phyloP scores from a whole-genome alignment of 2,113 vertebrate genomes.

The Ceuthmochares aereus region DNA sequence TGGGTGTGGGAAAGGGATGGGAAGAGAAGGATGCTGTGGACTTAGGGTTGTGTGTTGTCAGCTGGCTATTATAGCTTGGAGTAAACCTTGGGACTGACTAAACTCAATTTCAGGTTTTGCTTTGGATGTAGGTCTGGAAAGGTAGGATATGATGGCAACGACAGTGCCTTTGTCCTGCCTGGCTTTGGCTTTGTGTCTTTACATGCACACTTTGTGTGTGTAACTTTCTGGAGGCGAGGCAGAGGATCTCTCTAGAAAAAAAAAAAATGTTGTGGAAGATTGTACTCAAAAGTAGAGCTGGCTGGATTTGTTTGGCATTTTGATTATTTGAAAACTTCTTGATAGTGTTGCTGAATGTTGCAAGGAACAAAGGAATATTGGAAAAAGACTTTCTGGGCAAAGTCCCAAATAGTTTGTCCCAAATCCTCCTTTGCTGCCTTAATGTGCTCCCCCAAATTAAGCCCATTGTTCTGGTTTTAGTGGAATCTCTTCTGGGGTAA shows the following conservation, averaged over 20 bases:
- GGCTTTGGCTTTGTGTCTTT: background rate
- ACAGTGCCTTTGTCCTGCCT: background rate
- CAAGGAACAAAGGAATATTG: background rate
- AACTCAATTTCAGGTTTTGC: background rate
- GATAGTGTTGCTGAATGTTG: background rate
- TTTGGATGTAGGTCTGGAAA: background rate
- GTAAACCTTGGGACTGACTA: background rate
- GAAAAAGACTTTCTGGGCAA: background rate
- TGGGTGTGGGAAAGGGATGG: background rate
- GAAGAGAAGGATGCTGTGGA: background rate
- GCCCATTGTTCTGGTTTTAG: background rate
- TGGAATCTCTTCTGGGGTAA: background rate
- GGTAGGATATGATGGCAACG: background rate
- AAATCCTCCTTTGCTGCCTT: background rate
- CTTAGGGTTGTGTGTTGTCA: background rate
- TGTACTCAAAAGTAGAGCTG: background rate
- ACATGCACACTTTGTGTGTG: background rate
- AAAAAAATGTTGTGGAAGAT: background rate
- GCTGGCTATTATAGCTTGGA: background rate
- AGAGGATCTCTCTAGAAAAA: background rate
- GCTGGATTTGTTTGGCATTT: background rate
- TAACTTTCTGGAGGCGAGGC: background rate
- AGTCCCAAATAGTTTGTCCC: background rate
- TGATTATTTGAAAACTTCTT: background rate
- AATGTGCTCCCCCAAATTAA: background rate